phyloP scores from a whole-genome alignment of 1,140 invertebrate species.

The Halotydeus destructor region DNA sequence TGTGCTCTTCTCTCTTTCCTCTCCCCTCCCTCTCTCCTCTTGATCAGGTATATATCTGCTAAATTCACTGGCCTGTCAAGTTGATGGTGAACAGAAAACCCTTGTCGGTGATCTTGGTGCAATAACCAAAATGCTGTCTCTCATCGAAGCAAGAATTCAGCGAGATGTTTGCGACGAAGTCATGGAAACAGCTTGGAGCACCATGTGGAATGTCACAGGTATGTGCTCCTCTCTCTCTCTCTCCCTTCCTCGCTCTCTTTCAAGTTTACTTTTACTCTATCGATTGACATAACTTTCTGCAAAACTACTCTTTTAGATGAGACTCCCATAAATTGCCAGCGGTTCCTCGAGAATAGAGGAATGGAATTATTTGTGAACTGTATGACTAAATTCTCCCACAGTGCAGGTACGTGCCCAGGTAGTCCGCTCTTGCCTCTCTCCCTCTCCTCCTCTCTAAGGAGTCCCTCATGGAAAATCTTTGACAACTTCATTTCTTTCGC shows the following conservation, averaged over 20 bases:
- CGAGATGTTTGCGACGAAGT: slow-evolving; percentile 69
- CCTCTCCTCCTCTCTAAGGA: too few relatives aligned
- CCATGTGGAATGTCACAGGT: slow-evolving; percentile 79
- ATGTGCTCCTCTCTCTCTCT: neutral
- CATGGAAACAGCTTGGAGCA: slow-evolving; percentile 91
- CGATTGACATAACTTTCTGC: slow-evolving; percentile 3
- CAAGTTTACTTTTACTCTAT: neutral
- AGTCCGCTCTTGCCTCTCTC: too few relatives aligned
- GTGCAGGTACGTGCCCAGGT: slow-evolving; percentile 9
- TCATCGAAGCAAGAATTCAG: slow-evolving; percentile 53
- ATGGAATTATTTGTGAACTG: slow-evolving; percentile 70
- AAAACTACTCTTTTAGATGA: slow-evolving; percentile 38
- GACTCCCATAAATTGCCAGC: slow-evolving; percentile 70
- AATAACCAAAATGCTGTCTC: slow-evolving; percentile 64
- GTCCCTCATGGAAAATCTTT: too few relatives aligned
- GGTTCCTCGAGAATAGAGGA: slow-evolving; percentile 61
- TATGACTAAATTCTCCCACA: slow-evolving; percentile 26
- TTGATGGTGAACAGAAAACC: slow-evolving; percentile 72
- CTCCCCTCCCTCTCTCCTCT: neutral
- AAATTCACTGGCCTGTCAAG: slow-evolving; percentile 86
- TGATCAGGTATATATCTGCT: slow-evolving; percentile 59
- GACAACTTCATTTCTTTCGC: neutral
- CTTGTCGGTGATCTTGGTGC: slow-evolving; percentile 71
- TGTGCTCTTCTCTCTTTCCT: neutral
- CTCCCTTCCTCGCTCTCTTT: neutral